Evolutionary conservation across 2,797 vertebrate species (phyloP).

Genomic region (Phyllotis vaccarum): DNA sequence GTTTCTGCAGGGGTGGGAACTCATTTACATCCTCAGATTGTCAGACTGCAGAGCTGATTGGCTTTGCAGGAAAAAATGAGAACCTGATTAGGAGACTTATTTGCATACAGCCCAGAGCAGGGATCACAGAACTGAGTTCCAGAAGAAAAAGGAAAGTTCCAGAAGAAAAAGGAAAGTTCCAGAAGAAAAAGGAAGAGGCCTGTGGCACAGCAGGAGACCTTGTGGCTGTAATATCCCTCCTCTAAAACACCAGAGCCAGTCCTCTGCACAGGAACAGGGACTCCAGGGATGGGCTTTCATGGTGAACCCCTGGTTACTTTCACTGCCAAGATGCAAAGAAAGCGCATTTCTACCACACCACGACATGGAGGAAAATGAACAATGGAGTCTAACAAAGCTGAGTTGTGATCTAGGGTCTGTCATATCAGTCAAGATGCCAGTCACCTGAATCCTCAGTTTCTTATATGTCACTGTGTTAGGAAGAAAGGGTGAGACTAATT

Average conservation of each 20-base stretch:
- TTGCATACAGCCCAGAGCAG: constrained; percentile 24
- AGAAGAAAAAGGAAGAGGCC: not conserved
- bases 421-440: not conserved
- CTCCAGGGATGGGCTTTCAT: not conserved
- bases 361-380: not conserved
- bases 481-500: not conserved
- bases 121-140: not conserved
- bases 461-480: not conserved
- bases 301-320: constrained; percentile 44
- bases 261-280: not conserved
- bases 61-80: constrained; percentile 49
- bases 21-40: constrained; percentile 16
- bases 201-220: not conserved
- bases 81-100: constrained; percentile 50
- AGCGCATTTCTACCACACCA: not conserved
- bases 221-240: not conserved
- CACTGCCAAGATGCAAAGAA: not conserved
- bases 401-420: not conserved
- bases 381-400: not conserved
- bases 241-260: not conserved
- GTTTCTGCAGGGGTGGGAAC: not conserved
- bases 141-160: not conserved
- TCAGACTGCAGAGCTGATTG: constrained; percentile 35
- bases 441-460: not conserved
- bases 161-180: too few relatives aligned